Evolutionary conservation across 1,140 invertebrate species (phyloP), one percentile per base, ranked within the genome.

Genomic region (Drosophila subpulchrella): DNA sequence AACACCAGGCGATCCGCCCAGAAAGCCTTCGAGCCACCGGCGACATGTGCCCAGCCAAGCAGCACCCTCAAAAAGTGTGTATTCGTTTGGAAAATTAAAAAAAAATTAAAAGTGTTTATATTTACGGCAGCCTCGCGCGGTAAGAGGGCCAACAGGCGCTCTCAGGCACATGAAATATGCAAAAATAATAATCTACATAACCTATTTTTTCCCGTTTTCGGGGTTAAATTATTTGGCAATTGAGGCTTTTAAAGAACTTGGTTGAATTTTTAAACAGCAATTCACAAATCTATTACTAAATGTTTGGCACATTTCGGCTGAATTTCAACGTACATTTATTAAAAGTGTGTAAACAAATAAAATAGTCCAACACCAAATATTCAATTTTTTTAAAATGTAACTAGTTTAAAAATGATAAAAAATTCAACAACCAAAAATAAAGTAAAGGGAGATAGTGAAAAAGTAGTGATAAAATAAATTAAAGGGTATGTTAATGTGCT

Each of bases 61-160:
- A 50, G 55, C 32, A 20, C 46, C 60, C 67, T 66, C 48, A 50
- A 66, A 81, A 84, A 65, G 53, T 79, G 84, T 89, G 84, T 60
- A 77, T 77, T 89, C 83, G 78, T 56, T 88, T 83, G 83, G 84
- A 88, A 88, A 88, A 88, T 89, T 88, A 83, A 77, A 83, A 75
- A 86, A 86, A 82, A 79, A 79, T 82, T 76, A 79, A 88, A 76
- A 76, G 60, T 88, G 75, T 81, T 75, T 83, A 72, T 78, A 76
- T 88, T 83, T 76, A 76, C 41, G 34, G 39, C 36, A 48, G 34
- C 13, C 42, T 61, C 39, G 32, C 13, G 30, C 11, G 32, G 20
- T 24, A 24, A 12, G n/a, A n/a, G 20, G 13, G 17, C 13, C 50
- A 34, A 13, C 27, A 15, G 36, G n/a, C 10, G 55, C 67, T 46